Conservation (phyloP, 2,888 invertebrate species). For the Chrysolina haemoptera region DNA sequence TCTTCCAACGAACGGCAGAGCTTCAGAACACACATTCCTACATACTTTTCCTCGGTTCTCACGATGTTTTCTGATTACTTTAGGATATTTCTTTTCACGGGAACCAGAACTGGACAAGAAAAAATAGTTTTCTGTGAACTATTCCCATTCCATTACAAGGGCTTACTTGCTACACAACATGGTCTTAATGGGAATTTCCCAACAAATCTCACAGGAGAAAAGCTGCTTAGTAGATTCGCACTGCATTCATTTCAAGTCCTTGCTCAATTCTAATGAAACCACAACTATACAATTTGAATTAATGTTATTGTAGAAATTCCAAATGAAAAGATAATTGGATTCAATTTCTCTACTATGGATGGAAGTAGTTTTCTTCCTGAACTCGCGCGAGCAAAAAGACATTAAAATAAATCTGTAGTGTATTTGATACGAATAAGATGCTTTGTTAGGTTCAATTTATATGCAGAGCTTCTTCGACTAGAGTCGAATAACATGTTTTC, state of each 20-base stretch:
- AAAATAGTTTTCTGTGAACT: too few relatives aligned
- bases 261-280: not conserved
- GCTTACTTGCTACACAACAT: too few relatives aligned
- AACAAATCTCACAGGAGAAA: not conserved
- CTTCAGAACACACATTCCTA: too few relatives aligned
- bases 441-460: slow-evolving; percentile 9
- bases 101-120: too few relatives aligned
- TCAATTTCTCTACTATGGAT: not conserved
- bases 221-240: not conserved
- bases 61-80: too few relatives aligned
- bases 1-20: too few relatives aligned
- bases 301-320: not conserved
- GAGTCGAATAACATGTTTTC: slow-evolving; percentile 1
- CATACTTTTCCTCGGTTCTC: too few relatives aligned
- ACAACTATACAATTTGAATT: not conserved
- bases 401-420: not conserved
- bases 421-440: slow-evolving; percentile 3
- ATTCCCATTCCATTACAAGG: too few relatives aligned
- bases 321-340: slow-evolving; percentile 1
- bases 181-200: not conserved
- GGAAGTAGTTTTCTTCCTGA: not conserved
- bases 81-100: too few relatives aligned
- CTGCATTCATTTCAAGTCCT: not conserved
- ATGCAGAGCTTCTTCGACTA: not conserved
- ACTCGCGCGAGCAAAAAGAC: not conserved